Evolutionary conservation across 2,888 invertebrate genomes (phyloP).

Genomic region (Trilocha varians): DNA sequence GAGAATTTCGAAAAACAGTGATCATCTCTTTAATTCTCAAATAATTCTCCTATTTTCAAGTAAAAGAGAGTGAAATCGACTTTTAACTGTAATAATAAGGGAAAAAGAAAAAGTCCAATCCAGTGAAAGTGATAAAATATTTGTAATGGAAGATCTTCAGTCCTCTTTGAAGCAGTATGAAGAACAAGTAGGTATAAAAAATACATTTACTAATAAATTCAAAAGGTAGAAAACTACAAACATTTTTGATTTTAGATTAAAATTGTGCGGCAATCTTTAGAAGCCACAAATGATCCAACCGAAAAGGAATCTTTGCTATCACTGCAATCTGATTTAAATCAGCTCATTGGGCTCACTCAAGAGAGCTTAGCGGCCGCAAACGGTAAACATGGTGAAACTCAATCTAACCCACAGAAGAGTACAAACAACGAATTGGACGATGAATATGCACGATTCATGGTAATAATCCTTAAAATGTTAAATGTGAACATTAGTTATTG

Average conservation of each 20-base stretch:
- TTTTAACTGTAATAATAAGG: too few species aligned
- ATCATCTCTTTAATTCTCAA: too few species aligned
- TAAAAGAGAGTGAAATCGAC: too few species aligned
- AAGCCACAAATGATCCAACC: conserved; percentile 47
- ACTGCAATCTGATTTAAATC: conserved; percentile 76
- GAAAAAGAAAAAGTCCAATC: too few species aligned
- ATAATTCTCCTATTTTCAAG: too few species aligned
- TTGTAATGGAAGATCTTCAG: conserved; percentile 51
- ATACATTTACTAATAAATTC: not conserved
- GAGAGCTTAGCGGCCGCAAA: conserved; percentile 65
- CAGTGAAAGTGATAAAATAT: too few species aligned
- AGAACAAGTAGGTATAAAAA: conserved; percentile 40
- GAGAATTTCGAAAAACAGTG: too few species aligned
- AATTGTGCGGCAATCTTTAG: conserved; percentile 76
- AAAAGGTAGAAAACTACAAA: not conserved
- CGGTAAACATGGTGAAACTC: conserved; percentile 17
- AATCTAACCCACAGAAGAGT: conserved; percentile 4
- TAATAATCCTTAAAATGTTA: conserved; percentile 26
- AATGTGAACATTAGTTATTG: too few species aligned
- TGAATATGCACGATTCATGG: conserved; percentile 82
- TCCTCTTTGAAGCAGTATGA: conserved; percentile 51
- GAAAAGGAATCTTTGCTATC: conserved; percentile 73
- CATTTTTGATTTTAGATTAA: conserved; percentile 56
- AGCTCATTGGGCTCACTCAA: conserved; percentile 79
- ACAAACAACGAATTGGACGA: conserved; percentile 42